Base-by-base conservation (phyloP, 1,140 invertebrate genomes). In the Drosophila pseudoananassae region DNA sequence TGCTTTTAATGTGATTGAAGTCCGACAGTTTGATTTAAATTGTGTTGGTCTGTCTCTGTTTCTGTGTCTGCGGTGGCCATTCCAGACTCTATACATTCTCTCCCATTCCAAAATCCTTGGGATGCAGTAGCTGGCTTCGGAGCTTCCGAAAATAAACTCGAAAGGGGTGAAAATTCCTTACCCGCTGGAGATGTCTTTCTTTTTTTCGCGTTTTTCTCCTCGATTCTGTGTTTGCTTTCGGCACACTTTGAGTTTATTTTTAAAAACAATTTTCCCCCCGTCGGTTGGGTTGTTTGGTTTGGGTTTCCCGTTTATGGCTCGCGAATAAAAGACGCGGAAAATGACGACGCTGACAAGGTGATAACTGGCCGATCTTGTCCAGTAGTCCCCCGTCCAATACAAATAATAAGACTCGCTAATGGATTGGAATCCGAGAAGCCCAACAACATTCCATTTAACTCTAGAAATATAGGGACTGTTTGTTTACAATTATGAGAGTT, bases 181-280 rank as follows among this genome's bases (percentile, higher is more conserved):
- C 64, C 53, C 47, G 54, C 29, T 47, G 27, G 23, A 45, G 57
- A 46, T 65, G 27, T 50, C 49, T 57, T 61, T 57, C 50, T 55
- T 55, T 55, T 55, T 40, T 68, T 60, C 51, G 25, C 31, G 31
- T 4, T n/a, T 50, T 38, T 46, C 25, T 38, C 23, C 12, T 31
- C 29, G 20, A 12, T 3, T 9, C 46, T 45, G 38, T 4, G 9
- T 59, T 58, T 59, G 36, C 31, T 76, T 64, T 65, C 81, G 82
- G 81, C 81, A 87, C 81, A 85, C 56, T 87, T 87, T 87, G 29
- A 40, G 64, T 75, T 75, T 85, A 85, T 85, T 87, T 85, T 87
- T 87, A 78, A 78, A 78, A 77, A 55, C 79, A 46, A 68, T 65
- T 60, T 65, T 60, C 57, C 31, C 40, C 45, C n/a, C 68, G 29